These are phyloP conservation scores for Lemur catta DNA, from an alignment of 2,797 vertebrate species.

Conservation along the genomic window DNA sequence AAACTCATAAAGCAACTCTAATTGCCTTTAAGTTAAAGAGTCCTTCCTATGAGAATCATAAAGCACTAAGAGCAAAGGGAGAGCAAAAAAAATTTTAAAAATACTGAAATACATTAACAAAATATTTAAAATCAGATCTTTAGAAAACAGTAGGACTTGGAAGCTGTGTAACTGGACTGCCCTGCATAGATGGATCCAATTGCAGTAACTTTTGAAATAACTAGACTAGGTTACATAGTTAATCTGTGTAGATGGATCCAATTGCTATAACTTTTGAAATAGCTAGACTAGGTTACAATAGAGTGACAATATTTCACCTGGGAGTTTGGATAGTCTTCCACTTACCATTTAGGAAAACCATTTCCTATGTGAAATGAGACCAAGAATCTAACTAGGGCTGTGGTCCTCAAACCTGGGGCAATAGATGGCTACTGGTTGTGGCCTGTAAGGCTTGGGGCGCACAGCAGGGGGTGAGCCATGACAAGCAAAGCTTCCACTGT, in stretches of 20 bases:
- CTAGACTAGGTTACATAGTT: not conserved
- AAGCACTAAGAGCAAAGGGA: not conserved
- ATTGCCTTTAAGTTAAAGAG: conserved; percentile 38
- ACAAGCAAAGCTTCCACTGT: no score
- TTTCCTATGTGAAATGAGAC: not conserved
- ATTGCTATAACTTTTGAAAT: not conserved
- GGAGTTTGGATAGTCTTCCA: not conserved
- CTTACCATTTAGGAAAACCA: not conserved
- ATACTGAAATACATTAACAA: not conserved
- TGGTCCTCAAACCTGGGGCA: no score
- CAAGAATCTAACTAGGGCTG: not conserved
- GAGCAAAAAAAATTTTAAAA: not conserved
- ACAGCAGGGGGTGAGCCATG: no score
- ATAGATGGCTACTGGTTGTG: no score
- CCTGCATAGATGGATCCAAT: not conserved
- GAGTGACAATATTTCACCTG: not conserved
- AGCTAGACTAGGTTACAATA: not conserved
- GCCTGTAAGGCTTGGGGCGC: no score
- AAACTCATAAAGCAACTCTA: not conserved
- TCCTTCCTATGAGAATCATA: not conserved
- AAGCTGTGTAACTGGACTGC: not conserved
- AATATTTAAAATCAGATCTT: conserved; percentile 30
- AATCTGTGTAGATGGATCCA: not conserved
- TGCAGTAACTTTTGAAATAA: not conserved
- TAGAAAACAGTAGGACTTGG: not conserved